Base-by-base conservation (phyloP, 53 echinoderm and acorn worm genomes). In the Actinopyga echinites region DNA sequence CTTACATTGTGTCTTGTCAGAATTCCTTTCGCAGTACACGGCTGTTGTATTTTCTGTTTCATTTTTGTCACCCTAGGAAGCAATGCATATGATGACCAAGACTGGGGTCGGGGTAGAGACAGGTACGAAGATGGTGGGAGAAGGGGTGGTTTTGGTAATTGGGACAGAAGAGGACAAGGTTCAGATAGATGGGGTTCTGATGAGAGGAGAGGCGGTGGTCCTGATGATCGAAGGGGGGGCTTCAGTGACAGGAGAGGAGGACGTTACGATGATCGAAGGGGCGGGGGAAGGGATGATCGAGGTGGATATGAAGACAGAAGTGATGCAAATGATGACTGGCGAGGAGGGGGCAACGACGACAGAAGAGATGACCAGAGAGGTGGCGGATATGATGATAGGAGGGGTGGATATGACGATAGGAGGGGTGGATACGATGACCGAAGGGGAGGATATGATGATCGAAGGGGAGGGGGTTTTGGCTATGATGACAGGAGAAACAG, bases 401-500 rank as follows among this genome's bases (percentile, higher is more conserved):
- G 82, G 40, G 44, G 75, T 10, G 87, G 89, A 65, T 65, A 67
- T 60, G 74, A 82, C 55, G 42, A 81, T 45, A 42, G 73, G 26
- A 82, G 73, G 31, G 89, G 89, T 33, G 89, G 88, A 0, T 88
- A 36, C 25, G 86, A 89, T 5, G 85, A 85, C 61, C 43, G 92
- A 45, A 74, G 83, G 4, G 58, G 75, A 53, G 84, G 88, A 30
- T 82, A 82, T 56, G 90, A 79, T 30, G 55, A 82, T 6, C 33
- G 61, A 15, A 64, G 86, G 56, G 83, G 83, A 11, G 36, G 67
- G 32, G 23, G 69, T 20, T 57, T 29, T 31, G 30, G 85, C 0
- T 69, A 54, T 38, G 69, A 80, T 2, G 85, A 84, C n/a, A 74
- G 87, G 13, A 21, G 56, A 8, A 67, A 37, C 24, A 54, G 86